These are phyloP conservation scores for Motacilla alba DNA, from an alignment of 2,113 vertebrate species.

Conservation along the genomic window DNA sequence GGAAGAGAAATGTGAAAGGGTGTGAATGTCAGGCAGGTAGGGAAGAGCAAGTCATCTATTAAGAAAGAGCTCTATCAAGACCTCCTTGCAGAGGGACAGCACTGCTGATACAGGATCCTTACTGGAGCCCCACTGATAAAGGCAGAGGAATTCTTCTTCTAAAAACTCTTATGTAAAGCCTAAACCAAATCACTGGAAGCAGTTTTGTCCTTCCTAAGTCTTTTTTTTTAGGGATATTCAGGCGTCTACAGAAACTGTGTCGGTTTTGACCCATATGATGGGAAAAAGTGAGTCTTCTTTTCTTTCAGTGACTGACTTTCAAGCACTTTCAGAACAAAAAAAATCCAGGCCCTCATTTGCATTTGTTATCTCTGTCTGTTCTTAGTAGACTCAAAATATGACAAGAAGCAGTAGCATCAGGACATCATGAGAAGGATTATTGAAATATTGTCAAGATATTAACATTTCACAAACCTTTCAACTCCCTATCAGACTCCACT, in stretches of 20 bases:
- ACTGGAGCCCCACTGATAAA: neutral
- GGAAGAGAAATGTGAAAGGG: neutral
- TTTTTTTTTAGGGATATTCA: neutral
- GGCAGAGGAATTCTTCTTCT: neutral
- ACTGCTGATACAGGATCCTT: neutral
- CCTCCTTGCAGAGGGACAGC: neutral
- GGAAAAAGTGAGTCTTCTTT: neutral
- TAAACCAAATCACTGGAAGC: neutral
- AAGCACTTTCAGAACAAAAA: neutral
- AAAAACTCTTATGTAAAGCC: neutral
- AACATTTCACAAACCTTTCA: conserved; percentile 1
- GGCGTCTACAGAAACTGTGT: neutral
- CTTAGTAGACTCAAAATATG: neutral
- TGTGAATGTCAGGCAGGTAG: neutral
- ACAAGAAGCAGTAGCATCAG: neutral
- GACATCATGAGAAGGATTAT: neutral
- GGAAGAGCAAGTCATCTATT: neutral
- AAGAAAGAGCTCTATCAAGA: neutral
- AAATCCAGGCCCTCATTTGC: fast-evolving
- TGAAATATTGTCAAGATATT: neutral
- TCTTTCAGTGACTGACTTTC: neutral
- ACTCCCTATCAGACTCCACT: neutral
- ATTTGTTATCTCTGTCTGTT: neutral
- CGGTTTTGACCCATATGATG: neutral
- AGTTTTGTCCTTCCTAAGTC: neutral